phyloP scores from a whole-genome alignment of 1,140 invertebrate genomes.

The Elymnias hypermnestra region DNA sequence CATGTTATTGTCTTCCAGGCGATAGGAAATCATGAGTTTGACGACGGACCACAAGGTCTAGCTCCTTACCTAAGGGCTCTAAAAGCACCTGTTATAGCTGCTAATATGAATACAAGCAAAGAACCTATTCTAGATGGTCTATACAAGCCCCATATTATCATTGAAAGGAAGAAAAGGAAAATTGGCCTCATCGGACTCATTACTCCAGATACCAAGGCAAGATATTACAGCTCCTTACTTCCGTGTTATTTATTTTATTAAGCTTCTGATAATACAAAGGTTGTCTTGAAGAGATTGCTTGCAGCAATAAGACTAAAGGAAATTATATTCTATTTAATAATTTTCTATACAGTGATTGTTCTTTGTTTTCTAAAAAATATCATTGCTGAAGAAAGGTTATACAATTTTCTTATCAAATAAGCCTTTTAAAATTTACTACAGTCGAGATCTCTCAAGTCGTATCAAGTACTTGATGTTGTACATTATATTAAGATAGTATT shows the following conservation, averaged over 20 bases:
- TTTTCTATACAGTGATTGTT: too few relatives aligned
- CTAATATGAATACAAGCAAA: constrained; percentile 84
- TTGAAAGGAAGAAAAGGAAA: constrained; percentile 79
- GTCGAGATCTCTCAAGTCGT: too few relatives aligned
- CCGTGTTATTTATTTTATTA: constrained; percentile 19
- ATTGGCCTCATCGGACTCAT: constrained; percentile 91
- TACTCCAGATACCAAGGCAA: constrained; percentile 68
- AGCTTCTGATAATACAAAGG: too few relatives aligned
- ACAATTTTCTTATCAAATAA: too few relatives aligned
- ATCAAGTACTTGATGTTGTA: too few relatives aligned
- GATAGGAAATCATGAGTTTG: constrained; percentile 94
- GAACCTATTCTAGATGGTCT: constrained; percentile 81
- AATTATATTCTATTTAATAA: too few relatives aligned
- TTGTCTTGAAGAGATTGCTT: too few relatives aligned
- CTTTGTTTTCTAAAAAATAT: too few relatives aligned
- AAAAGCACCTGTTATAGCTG: constrained; percentile 82
- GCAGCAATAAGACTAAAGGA: too few relatives aligned
- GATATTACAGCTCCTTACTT: not conserved
- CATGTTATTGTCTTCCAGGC: constrained; percentile 81
- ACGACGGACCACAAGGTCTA: constrained; percentile 84
- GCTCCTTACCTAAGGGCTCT: constrained; percentile 83
- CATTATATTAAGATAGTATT: too few relatives aligned
- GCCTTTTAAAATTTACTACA: too few relatives aligned
- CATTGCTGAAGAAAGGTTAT: too few relatives aligned
- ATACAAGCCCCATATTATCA: constrained; percentile 78